Evolutionary conservation across 2,888 invertebrate genomes (phyloP), one percentile per base, ranked within the genome.

Genomic region (Amphipyra berbera): DNA sequence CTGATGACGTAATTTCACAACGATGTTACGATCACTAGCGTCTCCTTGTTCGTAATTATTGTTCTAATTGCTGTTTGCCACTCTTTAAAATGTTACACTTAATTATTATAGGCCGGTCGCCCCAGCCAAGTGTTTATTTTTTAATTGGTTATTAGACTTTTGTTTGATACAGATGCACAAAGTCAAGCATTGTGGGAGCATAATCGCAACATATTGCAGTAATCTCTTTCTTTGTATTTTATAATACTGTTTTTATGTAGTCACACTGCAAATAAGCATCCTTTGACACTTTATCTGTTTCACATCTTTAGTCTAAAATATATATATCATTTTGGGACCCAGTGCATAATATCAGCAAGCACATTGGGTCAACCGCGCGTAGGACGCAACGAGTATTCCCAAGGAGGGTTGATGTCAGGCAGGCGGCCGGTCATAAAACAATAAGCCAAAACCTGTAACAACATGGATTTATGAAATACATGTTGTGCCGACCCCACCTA

Each of bases 81-180:
- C 53, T 69, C 55, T 76, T 71, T 71, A 33, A 78, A 63, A 61
- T 76, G 68, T 68, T 75, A 70, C 44, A 72, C 59, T 73, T 76
- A 61, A 78, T 74, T 73, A 68, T 70, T 73, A 60, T 66, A 72
- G 61, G 61, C 62, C 49, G 37, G 42, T 40, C 45, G 61, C 40
- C 53, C 61, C 45, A 38, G 58, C 21, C 47, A 38, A 60, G 45
- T 55, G 40, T 63, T 63, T 58, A 48, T 63, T 64, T 61, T 37
- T 35, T 52, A 58, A 47, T 57, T 52, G 57, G 37, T 47, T 14
- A 45, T 53, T 47, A 57, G 38, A 42, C 57, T 69, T 52, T 45
- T 54, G 65, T 59, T 76, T 21, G 21, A 50, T 15, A 64, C 65
- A 49, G 55, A 44, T 54, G 35, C 15, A 49, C 55, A 57, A 64